Evolutionary conservation across 2,113 vertebrate genomes (phyloP).

Genomic region (Willisornis vidua): DNA sequence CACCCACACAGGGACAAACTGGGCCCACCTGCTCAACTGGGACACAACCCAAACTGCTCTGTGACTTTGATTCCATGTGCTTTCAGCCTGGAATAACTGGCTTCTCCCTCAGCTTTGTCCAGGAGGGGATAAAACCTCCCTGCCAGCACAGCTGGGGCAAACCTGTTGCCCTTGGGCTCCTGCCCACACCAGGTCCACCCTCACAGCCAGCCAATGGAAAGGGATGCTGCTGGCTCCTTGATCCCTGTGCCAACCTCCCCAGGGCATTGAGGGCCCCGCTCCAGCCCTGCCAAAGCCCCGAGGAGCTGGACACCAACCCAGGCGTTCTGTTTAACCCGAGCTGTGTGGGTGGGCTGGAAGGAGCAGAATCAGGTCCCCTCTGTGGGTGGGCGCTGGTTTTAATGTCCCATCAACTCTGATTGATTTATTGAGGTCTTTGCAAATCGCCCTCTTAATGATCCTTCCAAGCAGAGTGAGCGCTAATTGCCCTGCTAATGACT

Average conservation of each 20-base stretch:
- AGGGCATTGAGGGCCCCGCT: rapidly evolving
- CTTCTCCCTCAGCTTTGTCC: background rate
- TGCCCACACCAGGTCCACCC: rapidly evolving
- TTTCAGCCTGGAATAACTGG: background rate
- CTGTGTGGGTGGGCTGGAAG: background rate
- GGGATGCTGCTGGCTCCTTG: background rate
- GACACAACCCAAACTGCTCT: background rate
- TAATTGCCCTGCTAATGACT: background rate
- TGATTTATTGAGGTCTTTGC: background rate
- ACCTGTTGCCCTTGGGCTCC: background rate
- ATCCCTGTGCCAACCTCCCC: background rate
- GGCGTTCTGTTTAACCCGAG: background rate
- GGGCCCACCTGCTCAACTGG: too few species aligned
- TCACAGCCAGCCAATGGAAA: background rate
- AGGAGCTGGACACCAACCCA: background rate
- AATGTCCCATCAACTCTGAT: background rate
- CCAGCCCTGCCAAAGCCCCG: background rate
- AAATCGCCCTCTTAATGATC: background rate
- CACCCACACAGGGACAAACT: too few species aligned
- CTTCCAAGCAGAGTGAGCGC: background rate
- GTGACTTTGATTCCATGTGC: rapidly evolving
- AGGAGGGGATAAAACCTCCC: background rate
- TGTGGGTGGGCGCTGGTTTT: background rate
- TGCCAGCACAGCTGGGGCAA: background rate
- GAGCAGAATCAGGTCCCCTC: background rate